phyloP scores from a whole-genome alignment of 2,888 invertebrate genomes.

The Fabriciana adippe region DNA sequence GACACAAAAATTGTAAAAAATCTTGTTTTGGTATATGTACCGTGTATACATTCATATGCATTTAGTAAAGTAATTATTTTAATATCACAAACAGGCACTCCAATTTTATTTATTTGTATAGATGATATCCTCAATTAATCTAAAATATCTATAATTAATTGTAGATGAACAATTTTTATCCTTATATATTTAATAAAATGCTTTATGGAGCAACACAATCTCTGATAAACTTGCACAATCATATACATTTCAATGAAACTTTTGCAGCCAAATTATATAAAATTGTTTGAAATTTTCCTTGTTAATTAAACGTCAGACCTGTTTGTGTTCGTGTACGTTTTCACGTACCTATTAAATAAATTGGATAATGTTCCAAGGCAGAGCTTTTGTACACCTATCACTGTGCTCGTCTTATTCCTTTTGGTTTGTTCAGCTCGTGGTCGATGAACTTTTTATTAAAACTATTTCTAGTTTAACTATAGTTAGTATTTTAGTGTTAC shows the following conservation, averaged over 20 bases:
- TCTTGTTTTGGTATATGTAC: too few species aligned
- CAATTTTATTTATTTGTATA: too few species aligned
- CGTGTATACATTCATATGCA: too few species aligned
- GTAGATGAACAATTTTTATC: too few species aligned
- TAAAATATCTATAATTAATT: too few species aligned
- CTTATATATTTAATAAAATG: not conserved
- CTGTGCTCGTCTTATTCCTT: constrained; percentile 26
- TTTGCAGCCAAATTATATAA: constrained; percentile 17
- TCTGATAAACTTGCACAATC: too few species aligned
- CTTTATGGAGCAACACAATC: not conserved
- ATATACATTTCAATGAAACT: not conserved
- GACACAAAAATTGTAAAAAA: too few species aligned
- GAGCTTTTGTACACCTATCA: constrained; percentile 7
- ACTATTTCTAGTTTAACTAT: constrained; percentile 21
- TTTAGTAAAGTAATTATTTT: too few species aligned
- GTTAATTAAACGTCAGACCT: constrained; percentile 54
- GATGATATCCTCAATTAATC: too few species aligned
- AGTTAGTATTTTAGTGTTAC: not conserved
- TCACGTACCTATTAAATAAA: constrained; percentile 45
- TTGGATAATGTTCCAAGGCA: constrained; percentile 44
- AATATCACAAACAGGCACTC: too few species aligned
- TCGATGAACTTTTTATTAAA: constrained; percentile 15
- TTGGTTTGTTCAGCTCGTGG: constrained; percentile 17
- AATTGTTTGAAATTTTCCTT: constrained; percentile 18
- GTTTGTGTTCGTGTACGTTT: constrained; percentile 14